Conservation (phyloP, 2,113 vertebrate species). For the Damaliscus lunatus region DNA sequence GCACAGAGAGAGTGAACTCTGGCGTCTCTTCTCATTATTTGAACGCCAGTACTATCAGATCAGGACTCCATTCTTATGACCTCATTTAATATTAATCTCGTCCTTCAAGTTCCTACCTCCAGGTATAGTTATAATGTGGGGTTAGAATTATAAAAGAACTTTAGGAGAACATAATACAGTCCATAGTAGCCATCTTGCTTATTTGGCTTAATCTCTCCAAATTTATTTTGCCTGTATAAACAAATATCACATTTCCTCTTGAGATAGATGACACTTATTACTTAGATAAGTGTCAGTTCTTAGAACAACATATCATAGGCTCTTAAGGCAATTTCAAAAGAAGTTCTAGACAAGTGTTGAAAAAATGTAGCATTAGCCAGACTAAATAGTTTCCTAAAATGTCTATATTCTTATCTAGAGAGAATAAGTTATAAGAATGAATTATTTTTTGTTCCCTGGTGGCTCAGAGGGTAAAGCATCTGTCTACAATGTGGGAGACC, state of each 20-base stretch:
- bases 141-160: background rate
- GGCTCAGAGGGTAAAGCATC: too few relatives aligned
- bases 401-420: background rate
- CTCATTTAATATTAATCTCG: background rate
- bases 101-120: background rate
- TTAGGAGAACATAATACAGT: background rate
- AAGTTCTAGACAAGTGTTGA: background rate
- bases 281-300: background rate
- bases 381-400: background rate
- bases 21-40: background rate
- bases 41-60: background rate
- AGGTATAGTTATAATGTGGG: background rate
- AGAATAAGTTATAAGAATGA: background rate
- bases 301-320: background rate
- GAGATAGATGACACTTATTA: background rate
- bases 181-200: background rate
- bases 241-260: background rate
- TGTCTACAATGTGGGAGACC: too few relatives aligned
- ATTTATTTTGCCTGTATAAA: background rate
- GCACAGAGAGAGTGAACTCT: background rate
- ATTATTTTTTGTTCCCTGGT: background rate
- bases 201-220: background rate
- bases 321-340: background rate
- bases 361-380: constrained; percentile 6
- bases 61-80: background rate